Evolutionary conservation across 2,888 invertebrate genomes (phyloP), one percentile per base, ranked within the genome.

Genomic region (Mactromeris polynyma): DNA sequence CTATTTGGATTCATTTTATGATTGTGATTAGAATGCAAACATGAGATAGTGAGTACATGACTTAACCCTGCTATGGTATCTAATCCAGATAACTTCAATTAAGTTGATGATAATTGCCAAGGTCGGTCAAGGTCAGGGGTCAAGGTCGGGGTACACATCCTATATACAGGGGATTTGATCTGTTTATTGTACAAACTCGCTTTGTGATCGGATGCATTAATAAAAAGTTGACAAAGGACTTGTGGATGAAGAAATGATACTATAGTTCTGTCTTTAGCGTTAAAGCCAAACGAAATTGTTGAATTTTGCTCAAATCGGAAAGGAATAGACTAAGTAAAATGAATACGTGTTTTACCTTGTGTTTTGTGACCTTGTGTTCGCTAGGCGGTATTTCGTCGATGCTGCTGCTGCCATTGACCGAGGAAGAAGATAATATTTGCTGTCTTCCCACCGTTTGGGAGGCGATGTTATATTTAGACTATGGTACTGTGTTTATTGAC

Each of bases 401-500:
- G 26, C n/a, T 64, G n/a, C 9, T 64, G 6, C 26, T n/a, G n/a
- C 11, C 26, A 7, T 0, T 26, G n/a, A 64, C 1, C 2, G n/a
- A 26, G 26, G 58, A 64, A 26, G 9, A 21, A 26, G 26, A 64
- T 1, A 64, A 26, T 26, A 64, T 64, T 9, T 64, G 58, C 26
- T 93, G 93, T 87, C 80, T 91, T 9, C 87, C 85, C 0, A 85
- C 82, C 7, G 83, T 88, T 58, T 93, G 91, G 91, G 87, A 92
- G 69, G 92, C 88, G 14, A 51, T 84, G 26, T 85, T 92, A 86
- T 91, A 87, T 69, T 38, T 93, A 42, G 93, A 91, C 64, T 92
- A 46, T 42, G 91, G 90, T 2, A 90, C 87, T 26, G 92, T 92
- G 0, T 93, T 92, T 79, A 92, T 93, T 26, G 92, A 92, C 86